These are phyloP conservation scores for Girardinus metallicus DNA, from an alignment of 2,797 vertebrate genomes.

Conservation along the genomic window DNA sequence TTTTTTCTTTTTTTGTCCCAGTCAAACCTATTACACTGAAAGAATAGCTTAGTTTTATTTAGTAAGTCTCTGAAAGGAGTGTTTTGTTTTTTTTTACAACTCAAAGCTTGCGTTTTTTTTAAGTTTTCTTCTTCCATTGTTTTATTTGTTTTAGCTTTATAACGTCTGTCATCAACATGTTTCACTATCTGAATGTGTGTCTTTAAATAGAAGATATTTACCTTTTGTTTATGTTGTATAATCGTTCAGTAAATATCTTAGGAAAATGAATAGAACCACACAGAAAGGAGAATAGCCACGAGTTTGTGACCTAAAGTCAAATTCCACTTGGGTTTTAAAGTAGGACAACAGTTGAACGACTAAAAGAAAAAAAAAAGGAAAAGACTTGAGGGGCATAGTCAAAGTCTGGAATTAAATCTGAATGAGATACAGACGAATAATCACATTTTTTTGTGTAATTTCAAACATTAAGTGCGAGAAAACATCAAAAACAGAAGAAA, in stretches of 20 bases:
- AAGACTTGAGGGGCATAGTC: not conserved
- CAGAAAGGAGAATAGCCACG: not conserved
- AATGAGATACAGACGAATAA: not conserved
- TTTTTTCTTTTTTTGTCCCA: not conserved
- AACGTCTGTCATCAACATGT: not conserved
- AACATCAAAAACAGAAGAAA: not conserved
- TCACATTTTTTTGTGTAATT: no score
- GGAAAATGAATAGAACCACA: not conserved
- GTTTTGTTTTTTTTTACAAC: not conserved
- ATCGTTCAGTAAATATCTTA: not conserved
- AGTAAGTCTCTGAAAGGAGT: not conserved
- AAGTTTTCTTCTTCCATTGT: not conserved
- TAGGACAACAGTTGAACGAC: not conserved
- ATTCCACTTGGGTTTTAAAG: not conserved
- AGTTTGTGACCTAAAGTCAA: not conserved
- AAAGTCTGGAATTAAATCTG: not conserved
- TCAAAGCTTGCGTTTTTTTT: not conserved
- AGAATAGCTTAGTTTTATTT: not conserved
- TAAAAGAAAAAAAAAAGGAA: not conserved
- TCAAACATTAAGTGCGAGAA: not conserved
- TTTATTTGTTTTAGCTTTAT: not conserved
- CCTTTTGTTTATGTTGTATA: not conserved
- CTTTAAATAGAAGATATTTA: not conserved
- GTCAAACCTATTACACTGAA: not conserved
- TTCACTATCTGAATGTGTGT: not conserved